Percentiles rank a stretch among this genome's conserved stretches.
These are phyloP conservation scores for Cricetomys ansorgei DNA, from an alignment of 2,113 vertebrate genomes.

Conservation along the genomic window DNA sequence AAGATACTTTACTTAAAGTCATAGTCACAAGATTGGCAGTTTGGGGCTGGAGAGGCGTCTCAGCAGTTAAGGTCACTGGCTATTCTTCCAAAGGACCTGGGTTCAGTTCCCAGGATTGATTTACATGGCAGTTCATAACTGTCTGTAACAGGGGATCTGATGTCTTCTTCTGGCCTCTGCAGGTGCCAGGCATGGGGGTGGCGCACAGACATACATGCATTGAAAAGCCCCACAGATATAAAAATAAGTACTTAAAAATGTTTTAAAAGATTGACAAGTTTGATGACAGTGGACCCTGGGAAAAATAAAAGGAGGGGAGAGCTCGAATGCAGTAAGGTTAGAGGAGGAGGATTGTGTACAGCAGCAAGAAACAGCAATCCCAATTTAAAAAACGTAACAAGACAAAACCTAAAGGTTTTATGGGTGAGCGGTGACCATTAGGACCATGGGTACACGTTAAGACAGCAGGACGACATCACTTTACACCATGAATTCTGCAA, in stretches of 20 bases:
- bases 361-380: neutral
- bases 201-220: neutral
- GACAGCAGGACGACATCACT: neutral
- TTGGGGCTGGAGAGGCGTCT: neutral
- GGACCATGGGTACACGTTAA: neutral
- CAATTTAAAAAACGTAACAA: too few relatives aligned
- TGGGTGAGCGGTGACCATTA: neutral
- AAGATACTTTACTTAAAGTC: neutral
- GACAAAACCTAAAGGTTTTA: neutral
- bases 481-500: neutral
- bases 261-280: neutral
- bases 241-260: neutral
- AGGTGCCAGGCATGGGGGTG: neutral
- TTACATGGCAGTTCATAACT: neutral
- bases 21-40: neutral
- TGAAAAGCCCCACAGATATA: neutral
- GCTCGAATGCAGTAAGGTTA: neutral
- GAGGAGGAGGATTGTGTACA: neutral
- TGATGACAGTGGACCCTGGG: neutral
- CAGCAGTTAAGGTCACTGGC: neutral
- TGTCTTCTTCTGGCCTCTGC: neutral
- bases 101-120: neutral
- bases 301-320: neutral
- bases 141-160: neutral
- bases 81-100: neutral